Evolutionary conservation across 2,113 vertebrate genomes (phyloP), one percentile per base, ranked within the genome.

Genomic region (Microtus montanus): DNA sequence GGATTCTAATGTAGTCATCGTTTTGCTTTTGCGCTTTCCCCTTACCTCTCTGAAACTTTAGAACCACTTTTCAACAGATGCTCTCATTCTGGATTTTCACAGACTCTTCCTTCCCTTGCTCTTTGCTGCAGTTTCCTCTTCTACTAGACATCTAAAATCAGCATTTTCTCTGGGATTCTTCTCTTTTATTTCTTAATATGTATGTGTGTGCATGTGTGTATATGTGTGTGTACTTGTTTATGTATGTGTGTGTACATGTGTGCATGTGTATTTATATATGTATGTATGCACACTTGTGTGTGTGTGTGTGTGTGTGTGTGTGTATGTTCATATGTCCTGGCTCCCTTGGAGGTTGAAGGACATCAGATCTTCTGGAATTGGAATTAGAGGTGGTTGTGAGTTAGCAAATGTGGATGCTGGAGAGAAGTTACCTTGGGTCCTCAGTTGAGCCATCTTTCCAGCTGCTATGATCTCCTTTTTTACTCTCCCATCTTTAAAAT

Each of bases 1-100:
- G 73, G 87, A 93, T 71, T 91, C 24, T 75, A 12, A 87, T 70
- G 61, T 61, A 74, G 38, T 94, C 70, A 93, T 95, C 44, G 63
- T 71, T 91, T 95, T 49, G 38, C 30, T 70, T 75, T 68, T 1
- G 0, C 0, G 17, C 92, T 44, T 15, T 7, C 24, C 24, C 58
- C 89, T 1, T 1, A 30, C 49, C 12, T 87, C 41, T 93, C 82
- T 5, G 4, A 26, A 88, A 41, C 41, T 26, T 92, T 87, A 84
- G 73, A 49, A 61, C 17, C 11, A 28, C 20, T 64, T 92, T 15
- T 20, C 10, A 47, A 38, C 1, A 0, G 11, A 41, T 2, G 33
- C 52, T 75, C 8, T 41, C 44, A 35, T 70, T 92, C 64, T 3
- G 2, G 5, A 2, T n/a, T 35, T 4, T 66, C 3, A 70, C 71